Conservation (phyloP, 2,797 vertebrate species). For the Otolemur crassicaudatus region DNA sequence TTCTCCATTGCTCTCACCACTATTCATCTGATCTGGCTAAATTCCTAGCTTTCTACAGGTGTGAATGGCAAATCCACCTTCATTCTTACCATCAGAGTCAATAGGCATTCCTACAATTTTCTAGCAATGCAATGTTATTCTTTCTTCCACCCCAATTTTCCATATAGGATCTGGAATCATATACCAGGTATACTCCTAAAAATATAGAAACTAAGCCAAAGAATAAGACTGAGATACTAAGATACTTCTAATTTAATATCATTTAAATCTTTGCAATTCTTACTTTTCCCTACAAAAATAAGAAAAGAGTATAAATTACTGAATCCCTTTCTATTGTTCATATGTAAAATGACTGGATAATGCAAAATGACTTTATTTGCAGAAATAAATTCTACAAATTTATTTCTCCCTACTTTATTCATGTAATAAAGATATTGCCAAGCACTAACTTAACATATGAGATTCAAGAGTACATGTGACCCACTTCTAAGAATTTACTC, state of each 20-base stretch:
- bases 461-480: neutral
- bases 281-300: slow-evolving; percentile 35
- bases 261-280: neutral
- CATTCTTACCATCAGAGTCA: neutral
- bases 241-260: slow-evolving; percentile 22
- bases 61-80: neutral
- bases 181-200: slow-evolving; percentile 10
- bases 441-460: slow-evolving; percentile 40
- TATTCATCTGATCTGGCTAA: neutral
- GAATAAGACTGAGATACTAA: neutral
- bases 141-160: neutral
- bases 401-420: slow-evolving; percentile 13
- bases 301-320: slow-evolving; percentile 34
- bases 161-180: neutral
- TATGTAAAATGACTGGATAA: slow-evolving; percentile 33
- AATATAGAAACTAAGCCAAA: slow-evolving; percentile 12
- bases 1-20: neutral
- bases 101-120: neutral
- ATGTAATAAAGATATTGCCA: slow-evolving; percentile 13
- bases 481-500: slow-evolving; percentile 2
- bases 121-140: neutral
- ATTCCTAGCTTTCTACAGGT: neutral
- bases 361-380: neutral
- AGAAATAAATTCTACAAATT: slow-evolving; percentile 17
- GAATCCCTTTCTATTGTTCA: slow-evolving; percentile 20